Base-by-base conservation (phyloP, 1,140 invertebrate genomes). In the Chironomus striatipennis region DNA sequence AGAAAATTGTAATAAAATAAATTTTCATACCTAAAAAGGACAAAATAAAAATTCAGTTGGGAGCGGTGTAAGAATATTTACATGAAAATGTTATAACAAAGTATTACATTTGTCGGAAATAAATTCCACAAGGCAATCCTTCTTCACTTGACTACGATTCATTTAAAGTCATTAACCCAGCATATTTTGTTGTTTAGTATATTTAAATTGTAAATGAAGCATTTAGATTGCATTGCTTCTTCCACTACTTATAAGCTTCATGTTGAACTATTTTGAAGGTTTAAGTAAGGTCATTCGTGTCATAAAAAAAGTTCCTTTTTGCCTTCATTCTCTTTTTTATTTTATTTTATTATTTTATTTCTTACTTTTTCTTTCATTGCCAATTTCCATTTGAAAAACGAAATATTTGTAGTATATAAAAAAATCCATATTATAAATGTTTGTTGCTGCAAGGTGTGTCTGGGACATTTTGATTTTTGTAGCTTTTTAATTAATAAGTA, bases 401-500 rank as follows among this genome's bases (percentile, higher is more conserved):
- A 57, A 57, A 57, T 57, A n/a, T n/a, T n/a, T n/a, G n/a, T n/a
- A n/a, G 12, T n/a, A 57, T n/a, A 15, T 2, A 57, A 15, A 57
- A 15, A 57, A 57, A 57, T 57, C 47, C 47, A 57, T n/a, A n/a
- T n/a, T 15, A 57, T 57, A 57, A 57, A 12, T 12, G 12, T 57
- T 57, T n/a, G 47, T 57, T n/a, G 43, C 15, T 57, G 12, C 12
- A n/a, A 57, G 47, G 47, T 57, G 47, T 57, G 47, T 57, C 47
- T 57, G 12, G 12, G 12, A 57, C 47, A 57, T 57, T 34, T 57
- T 57, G 47, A 57, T 57, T 57, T 57, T 57, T 57, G 47, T 57
- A 57, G 47, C 47, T 57, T 15, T 57, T 57, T 57, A 57, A 57
- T 57, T 57, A 57, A 57, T 57, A 57, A 57, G 47, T n/a, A 57